Percentiles rank a stretch among this genome's conserved stretches.
These are phyloP conservation scores for Akabosia matsudoensis DNA, from an alignment of 1,140 invertebrate species.

Conservation along the genomic window DNA sequence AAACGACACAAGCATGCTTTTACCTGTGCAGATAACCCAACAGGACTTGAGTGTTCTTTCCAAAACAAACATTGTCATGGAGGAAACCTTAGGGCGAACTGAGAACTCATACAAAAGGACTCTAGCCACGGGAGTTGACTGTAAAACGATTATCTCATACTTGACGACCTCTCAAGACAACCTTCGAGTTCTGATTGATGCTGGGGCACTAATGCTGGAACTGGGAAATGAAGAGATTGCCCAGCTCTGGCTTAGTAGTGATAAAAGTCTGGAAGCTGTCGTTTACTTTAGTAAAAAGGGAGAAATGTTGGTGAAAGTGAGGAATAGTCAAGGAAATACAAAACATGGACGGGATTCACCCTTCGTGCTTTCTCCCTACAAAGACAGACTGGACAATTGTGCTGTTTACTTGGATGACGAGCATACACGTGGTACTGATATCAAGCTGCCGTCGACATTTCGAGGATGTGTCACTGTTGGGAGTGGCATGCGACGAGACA, in stretches of 20 bases:
- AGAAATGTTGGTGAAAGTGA: background rate
- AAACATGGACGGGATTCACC: background rate
- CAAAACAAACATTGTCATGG: conserved; percentile 25
- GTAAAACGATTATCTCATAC: background rate
- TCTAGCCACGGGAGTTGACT: background rate
- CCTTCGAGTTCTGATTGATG: conserved; percentile 34
- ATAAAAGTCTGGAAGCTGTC: conserved; percentile 13
- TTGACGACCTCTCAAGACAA: background rate
- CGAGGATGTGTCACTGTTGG: conserved; percentile 37
- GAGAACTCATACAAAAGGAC: conserved; percentile 30
- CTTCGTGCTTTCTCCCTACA: conserved; percentile 22
- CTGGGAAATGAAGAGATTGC: conserved; percentile 32
- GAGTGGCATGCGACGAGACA: conserved; percentile 32
- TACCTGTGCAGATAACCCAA: conserved; percentile 30
- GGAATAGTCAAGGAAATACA: background rate
- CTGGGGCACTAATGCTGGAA: conserved; percentile 36
- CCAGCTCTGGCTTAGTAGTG: conserved; percentile 24
- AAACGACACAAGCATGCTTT: conserved; percentile 32
- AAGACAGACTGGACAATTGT: conserved; percentile 17
- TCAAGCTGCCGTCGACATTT: conserved; percentile 30
- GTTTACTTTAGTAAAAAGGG: conserved; percentile 34
- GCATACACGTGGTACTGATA: conserved; percentile 40
- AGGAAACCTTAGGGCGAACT: conserved; percentile 16
- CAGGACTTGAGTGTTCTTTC: conserved; percentile 25
- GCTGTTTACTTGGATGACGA: conserved; percentile 38